phyloP scores from a whole-genome alignment of 1,140 invertebrate genomes.

The Brachionus rubens region DNA sequence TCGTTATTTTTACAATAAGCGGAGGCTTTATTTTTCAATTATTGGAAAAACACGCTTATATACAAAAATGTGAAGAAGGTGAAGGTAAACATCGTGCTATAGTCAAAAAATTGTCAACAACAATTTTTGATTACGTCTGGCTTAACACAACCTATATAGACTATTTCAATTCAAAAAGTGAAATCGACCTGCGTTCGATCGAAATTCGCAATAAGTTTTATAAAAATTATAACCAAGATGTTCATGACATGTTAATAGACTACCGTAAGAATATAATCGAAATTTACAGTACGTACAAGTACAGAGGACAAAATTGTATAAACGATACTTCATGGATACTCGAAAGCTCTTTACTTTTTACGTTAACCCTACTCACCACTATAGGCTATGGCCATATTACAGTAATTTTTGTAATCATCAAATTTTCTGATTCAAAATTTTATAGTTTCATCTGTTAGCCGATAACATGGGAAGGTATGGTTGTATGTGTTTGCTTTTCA shows the following conservation, averaged over 20 bases:
- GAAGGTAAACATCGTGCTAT: conserved; percentile 23
- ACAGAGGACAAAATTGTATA: conserved; percentile 38
- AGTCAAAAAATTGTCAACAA: not conserved
- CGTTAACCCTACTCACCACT: conserved; percentile 8
- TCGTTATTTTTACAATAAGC: conserved; percentile 79
- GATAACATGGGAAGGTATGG: conserved; percentile 41
- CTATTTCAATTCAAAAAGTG: not conserved
- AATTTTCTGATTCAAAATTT: not conserved
- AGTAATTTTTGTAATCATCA: not conserved
- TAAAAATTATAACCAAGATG: conserved; percentile 9
- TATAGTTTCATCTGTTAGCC: not conserved
- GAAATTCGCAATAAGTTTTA: not conserved
- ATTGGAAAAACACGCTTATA: conserved; percentile 74
- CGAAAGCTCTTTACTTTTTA: conserved; percentile 36
- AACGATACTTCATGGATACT: conserved; percentile 22
- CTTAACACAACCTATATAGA: conserved; percentile 4
- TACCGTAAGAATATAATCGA: conserved; percentile 14
- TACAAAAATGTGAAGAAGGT: conserved; percentile 50
- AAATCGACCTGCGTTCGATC: not conserved
- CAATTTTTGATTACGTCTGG: conserved; percentile 43
- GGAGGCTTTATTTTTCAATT: conserved; percentile 88
- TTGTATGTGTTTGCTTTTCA: conserved; percentile 41
- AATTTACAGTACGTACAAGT: conserved; percentile 9
- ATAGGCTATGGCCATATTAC: conserved; percentile 44
- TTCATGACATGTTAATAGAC: not conserved